A percentile compares a stretch with the other conserved stretches of the same genome.
phyloP scores from a whole-genome alignment of 2,888 invertebrate genomes.

The Boloria selene region DNA sequence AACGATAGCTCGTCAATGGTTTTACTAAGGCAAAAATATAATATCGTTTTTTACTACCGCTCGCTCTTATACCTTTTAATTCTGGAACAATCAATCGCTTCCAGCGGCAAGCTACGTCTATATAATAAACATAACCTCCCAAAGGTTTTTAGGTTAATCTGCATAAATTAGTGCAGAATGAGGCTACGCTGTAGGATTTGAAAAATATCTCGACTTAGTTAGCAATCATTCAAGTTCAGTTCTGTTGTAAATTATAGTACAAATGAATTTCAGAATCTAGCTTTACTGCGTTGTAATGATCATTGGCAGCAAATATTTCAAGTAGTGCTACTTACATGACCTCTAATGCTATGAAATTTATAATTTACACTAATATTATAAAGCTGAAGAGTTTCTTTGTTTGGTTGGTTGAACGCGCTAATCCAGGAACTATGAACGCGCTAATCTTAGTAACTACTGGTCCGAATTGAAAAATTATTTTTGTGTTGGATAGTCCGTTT shows the following conservation, averaged over 20 bases:
- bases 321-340: too few species aligned
- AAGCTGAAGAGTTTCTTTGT: too few species aligned
- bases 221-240: constrained; percentile 6
- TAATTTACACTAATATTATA: too few species aligned
- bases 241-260: constrained; percentile 15
- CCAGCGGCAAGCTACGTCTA: constrained; percentile 50
- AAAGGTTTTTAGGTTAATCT: constrained; percentile 41
- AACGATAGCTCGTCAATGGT: too few species aligned
- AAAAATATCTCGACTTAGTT: constrained; percentile 16
- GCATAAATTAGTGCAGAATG: constrained; percentile 34
- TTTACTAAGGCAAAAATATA: too few species aligned
- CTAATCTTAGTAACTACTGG: too few species aligned
- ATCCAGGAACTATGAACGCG: too few species aligned
- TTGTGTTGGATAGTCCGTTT: too few species aligned
- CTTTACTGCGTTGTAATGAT: neutral
- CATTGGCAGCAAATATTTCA: too few species aligned
- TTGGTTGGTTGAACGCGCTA: too few species aligned
- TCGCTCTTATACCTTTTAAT: constrained; percentile 33
- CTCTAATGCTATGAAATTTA: too few species aligned
- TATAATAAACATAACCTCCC: constrained; percentile 31
- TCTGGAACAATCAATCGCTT: constrained; percentile 47
- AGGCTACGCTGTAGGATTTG: constrained; percentile 7
- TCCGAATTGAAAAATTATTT: too few species aligned
- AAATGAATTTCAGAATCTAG: neutral
- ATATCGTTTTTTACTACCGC: neutral